These are phyloP conservation scores for Oscheius myriophilus DNA, from an alignment of 2,888 invertebrate species.

Conservation along the genomic window DNA sequence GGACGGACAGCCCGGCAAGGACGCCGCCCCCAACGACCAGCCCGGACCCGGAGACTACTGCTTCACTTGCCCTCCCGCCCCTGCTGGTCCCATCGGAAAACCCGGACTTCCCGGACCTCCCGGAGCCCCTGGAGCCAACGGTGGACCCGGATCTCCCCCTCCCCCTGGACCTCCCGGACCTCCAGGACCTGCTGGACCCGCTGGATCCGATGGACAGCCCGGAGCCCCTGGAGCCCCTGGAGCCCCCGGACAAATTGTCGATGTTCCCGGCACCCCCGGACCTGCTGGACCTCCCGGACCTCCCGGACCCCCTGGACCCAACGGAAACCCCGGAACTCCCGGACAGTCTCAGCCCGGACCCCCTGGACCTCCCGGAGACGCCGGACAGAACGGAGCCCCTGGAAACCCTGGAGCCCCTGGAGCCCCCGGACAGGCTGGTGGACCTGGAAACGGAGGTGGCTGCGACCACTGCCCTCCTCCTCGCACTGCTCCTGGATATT, in stretches of 20 bases:
- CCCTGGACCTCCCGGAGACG: constrained; percentile 37
- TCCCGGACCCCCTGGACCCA: constrained; percentile 22
- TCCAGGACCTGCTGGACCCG: constrained; percentile 42
- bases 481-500: constrained; percentile 25
- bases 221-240: constrained; percentile 39
- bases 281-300: constrained; percentile 31
- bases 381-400: constrained; percentile 34
- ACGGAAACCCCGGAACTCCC: constrained; percentile 42
- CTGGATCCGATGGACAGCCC: constrained; percentile 7
- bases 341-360: constrained; percentile 37
- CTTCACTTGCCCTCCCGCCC: constrained; percentile 56
- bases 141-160: constrained; percentile 29
- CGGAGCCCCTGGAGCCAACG: constrained; percentile 47
- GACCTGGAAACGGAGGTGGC: constrained; percentile 48
- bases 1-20: constrained; percentile 29
- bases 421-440: constrained; percentile 59
- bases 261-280: constrained; percentile 23
- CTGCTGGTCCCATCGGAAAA: constrained; percentile 41
- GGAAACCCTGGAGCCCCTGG: constrained; percentile 38
- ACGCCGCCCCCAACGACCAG: constrained; percentile 31
- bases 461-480: constrained; percentile 26
- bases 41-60: constrained; percentile 53
- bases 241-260: constrained; percentile 48
- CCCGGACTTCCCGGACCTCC: constrained; percentile 51
- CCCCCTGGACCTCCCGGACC: constrained; percentile 51